Evolutionary conservation across 2,797 vertebrate species (phyloP), one percentile per base, ranked within the genome.

Genomic region (Tympanoctomys barrerae): DNA sequence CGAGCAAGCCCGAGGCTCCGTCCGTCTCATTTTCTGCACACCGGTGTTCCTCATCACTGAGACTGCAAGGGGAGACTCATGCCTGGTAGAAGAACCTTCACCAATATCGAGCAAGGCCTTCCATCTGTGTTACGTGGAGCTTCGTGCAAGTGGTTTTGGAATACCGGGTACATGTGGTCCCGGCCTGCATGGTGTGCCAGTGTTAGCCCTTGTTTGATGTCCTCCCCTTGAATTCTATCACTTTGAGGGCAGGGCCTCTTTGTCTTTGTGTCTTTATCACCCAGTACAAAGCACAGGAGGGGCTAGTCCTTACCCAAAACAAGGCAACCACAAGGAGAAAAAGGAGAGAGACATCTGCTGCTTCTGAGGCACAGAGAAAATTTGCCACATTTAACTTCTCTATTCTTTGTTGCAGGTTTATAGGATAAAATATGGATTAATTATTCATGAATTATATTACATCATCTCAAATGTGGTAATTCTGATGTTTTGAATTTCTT

Each of bases 391-490:
- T 77, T 84, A 31, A 84, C 75, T 81, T 86, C 21, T 64, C 9
- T 93, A 49, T 82, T 75, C 54, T 86, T 68, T 82, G 57, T 18
- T 91, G 57, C 81, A 1, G 1, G 77, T 39, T 87, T 88, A 39
- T 8, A 92, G 33, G 26, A 87, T 24, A 66, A 82, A 66, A 66
- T 49, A 80, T n/a, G n/a, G 13, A 24, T 8, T 31, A 85, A 39
- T 79, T 80, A 80, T 21, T 87, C 81, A 84, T 92, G 83, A 85
- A 87, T 94, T 94, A 70, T 14, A 46, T 94, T 94, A 70, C 14
- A 46, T 87, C 80, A 19, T 79, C n/a, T 68, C 70, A 82, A 19
- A 49, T 57, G 59, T 80, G 18, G 8, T 18, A 79, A 77, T 36
- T 78, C 13, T 84, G 42, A 89, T 1, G 5, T 85, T 95, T 93